A percentile compares a stretch with the other conserved stretches of the same genome.
These are phyloP conservation scores for Hydroisotoma schaefferi DNA, from an alignment of 2,888 invertebrate species.

Conservation along the genomic window DNA sequence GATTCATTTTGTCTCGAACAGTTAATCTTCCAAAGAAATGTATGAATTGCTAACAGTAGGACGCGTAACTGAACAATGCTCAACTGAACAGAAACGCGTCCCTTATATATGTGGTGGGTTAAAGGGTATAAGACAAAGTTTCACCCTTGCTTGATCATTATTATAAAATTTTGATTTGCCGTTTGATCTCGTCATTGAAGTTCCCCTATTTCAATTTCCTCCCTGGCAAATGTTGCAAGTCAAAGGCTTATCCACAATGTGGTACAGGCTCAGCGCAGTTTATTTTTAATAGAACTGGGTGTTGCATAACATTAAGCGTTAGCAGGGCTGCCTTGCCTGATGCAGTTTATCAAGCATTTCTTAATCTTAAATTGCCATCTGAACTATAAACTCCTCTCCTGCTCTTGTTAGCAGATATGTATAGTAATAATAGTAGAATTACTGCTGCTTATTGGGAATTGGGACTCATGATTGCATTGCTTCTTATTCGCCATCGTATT, in stretches of 20 bases:
- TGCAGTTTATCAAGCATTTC: slow-evolving; percentile 1
- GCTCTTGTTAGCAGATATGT: too few species aligned
- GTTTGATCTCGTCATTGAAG: slow-evolving; percentile 8
- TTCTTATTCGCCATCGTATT: too few species aligned
- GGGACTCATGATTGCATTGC: too few species aligned
- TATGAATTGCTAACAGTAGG: background rate
- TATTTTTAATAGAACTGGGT: background rate
- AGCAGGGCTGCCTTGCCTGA: background rate
- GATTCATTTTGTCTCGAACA: slow-evolving; percentile 7
- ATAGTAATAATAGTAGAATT: too few species aligned
- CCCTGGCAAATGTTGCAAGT: slow-evolving; percentile 10
- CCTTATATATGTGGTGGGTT: slow-evolving; percentile 8
- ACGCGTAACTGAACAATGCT: background rate
- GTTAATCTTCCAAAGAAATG: background rate
- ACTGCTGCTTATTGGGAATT: too few species aligned
- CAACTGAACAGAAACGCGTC: background rate
- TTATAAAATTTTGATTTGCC: background rate
- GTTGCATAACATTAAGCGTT: background rate
- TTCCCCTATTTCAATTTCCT: slow-evolving; percentile 3
- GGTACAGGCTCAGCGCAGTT: background rate
- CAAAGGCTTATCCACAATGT: slow-evolving; percentile 4
- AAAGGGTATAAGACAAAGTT: slow-evolving; percentile 12
- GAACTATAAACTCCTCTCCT: background rate
- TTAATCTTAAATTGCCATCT: slow-evolving; percentile 2
- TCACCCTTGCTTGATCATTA: slow-evolving; percentile 9